Conservation (phyloP, 2,797 vertebrate genomes). For the Atherinosoma microstoma region DNA sequence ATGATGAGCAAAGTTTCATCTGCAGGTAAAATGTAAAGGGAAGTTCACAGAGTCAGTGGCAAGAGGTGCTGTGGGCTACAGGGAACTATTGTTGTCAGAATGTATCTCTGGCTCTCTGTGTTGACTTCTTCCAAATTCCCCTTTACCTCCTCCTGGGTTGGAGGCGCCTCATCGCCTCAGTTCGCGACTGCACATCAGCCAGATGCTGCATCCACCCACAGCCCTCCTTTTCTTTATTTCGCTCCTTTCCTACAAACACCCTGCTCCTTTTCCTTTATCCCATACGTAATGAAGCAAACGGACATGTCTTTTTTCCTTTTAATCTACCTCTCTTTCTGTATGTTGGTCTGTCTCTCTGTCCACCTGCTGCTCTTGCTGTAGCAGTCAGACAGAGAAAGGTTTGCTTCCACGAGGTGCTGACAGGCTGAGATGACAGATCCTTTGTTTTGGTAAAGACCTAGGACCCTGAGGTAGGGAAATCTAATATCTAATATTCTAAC, state of each 20-base stretch:
- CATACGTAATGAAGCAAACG: conserved; percentile 35
- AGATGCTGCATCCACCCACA: conserved; percentile 68
- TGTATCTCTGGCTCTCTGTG: conserved; percentile 47
- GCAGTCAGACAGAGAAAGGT: conserved; percentile 37
- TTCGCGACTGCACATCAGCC: conserved; percentile 59
- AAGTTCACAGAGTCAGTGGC: conserved; percentile 34
- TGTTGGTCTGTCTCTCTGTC: conserved; percentile 14
- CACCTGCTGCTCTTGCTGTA: conserved; percentile 53
- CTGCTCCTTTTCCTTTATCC: conserved; percentile 7
- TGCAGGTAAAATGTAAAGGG: conserved; percentile 27
- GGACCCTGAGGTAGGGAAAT: conserved; percentile 38
- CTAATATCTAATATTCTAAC: not conserved
- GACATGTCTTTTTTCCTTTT: conserved; percentile 22
- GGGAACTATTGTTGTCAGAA: conserved; percentile 48
- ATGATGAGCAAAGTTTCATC: conserved; percentile 48
- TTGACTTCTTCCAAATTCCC: conserved; percentile 42
- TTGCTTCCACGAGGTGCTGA: conserved; percentile 42
- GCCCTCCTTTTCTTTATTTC: conserved; percentile 27
- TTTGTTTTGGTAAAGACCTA: conserved; percentile 66
- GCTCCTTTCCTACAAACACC: conserved; percentile 5
- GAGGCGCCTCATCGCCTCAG: conserved; percentile 64
- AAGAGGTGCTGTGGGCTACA: conserved; percentile 25
- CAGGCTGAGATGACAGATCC: conserved; percentile 61
- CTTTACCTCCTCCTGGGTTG: conserved; percentile 59
- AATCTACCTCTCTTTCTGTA: conserved; percentile 16